Base-by-base conservation (phyloP, 2,113 vertebrate species). In the Mesocricetus auratus region DNA sequence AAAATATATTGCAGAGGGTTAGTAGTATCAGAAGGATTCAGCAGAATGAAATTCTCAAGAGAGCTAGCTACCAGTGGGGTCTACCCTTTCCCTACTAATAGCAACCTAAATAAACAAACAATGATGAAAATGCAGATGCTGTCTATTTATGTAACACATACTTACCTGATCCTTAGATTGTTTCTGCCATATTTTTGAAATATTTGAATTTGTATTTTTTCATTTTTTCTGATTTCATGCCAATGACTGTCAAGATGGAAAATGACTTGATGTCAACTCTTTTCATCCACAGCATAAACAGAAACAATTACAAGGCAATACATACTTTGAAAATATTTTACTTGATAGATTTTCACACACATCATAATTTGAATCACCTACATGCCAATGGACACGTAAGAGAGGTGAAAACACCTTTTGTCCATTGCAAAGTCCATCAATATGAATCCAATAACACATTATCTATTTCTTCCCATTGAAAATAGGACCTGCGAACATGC, bases 31-130 rank as follows among this genome's bases (percentile, higher is more conserved):
- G 45, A 60, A 77, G 22, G 29, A 26, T 58, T 5, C 19, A 75
- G 39, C 31, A 15, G 45, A 77, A 2, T 6, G 13, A 33, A 33
- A 7, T 12, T 75, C 36, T n/a, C 15, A 36, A 42, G 50, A 4
- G 0, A 33, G 3, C 7, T 24, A n/a, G 3, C 7, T 31, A 9
- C 33, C 17, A 66, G 8, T 2, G 16, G 21, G 9, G 1, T 1
- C 21, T 10, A 45, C 21, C 47, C 29, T 4, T 15, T 31, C 31
- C 9, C 29, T 86, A 8, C 3, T 42, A n/a, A 10, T 15, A 86
- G 33, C 26, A n/a, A 64, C n/a, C 60, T 22, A 62, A 29, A 71
- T 47, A 62, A 0, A 7, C 22, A 82, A 33, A 21, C 56, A 17
- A 36, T 66, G 6, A 19, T 62, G 77, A 78, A 81, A 86, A 58